These are phyloP conservation scores for Nanorana parkeri DNA, from an alignment of 2,113 vertebrate species.

Conservation along the genomic window DNA sequence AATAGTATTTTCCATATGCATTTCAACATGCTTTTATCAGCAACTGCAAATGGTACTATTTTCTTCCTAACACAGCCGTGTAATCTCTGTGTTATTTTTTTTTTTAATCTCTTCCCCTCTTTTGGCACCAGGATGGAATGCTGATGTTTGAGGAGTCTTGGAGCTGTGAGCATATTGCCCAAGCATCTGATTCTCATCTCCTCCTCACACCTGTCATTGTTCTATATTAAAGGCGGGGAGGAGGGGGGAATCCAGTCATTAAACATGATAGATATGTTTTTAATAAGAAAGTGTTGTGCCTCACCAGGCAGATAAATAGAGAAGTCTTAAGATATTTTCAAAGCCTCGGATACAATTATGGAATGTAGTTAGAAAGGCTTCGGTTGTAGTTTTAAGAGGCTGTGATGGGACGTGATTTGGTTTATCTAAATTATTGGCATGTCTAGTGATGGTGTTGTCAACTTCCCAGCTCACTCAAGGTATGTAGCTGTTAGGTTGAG, in stretches of 20 bases:
- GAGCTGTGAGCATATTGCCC: slow-evolving; percentile 76
- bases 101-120: slow-evolving; percentile 53
- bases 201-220: slow-evolving; percentile 81
- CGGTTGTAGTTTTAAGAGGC: slow-evolving; percentile 67
- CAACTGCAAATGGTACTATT: slow-evolving; percentile 85
- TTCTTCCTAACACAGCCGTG: slow-evolving; percentile 80
- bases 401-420: slow-evolving; percentile 65
- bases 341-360: slow-evolving; percentile 70
- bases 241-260: slow-evolving; percentile 80
- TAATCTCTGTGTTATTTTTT: slow-evolving; percentile 68
- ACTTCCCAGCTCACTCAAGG: background rate
- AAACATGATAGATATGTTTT: slow-evolving; percentile 87
- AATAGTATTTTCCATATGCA: slow-evolving; percentile 95
- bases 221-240: slow-evolving; percentile 71
- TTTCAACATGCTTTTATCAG: slow-evolving; percentile 85
- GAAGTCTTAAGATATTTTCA: slow-evolving; percentile 73
- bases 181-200: slow-evolving; percentile 75
- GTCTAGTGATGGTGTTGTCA: slow-evolving; percentile 50
- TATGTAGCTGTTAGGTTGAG: too few species aligned
- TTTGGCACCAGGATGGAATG: slow-evolving; percentile 70
- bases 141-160: slow-evolving; percentile 72
- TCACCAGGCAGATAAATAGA: slow-evolving; percentile 82
- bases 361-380: slow-evolving; percentile 68
- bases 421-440: slow-evolving; percentile 61
- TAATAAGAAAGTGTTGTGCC: slow-evolving; percentile 84